Conservation (phyloP, 2,888 invertebrate genomes). For the Agriotes lineatus region DNA sequence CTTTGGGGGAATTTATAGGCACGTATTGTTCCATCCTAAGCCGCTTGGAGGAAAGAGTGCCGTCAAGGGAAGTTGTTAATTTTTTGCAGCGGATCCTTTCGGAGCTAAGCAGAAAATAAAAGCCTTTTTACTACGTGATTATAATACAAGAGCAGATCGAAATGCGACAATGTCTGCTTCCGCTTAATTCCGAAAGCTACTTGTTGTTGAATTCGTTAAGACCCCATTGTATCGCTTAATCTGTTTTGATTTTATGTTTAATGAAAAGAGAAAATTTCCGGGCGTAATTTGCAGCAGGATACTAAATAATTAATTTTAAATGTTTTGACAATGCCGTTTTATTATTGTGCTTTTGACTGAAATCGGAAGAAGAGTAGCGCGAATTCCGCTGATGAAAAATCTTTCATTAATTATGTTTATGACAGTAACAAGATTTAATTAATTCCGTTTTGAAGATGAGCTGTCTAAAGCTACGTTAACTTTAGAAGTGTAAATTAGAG, state of each 20-base stretch:
- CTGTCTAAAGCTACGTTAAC: too few species aligned
- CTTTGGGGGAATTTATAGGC: slow-evolving; percentile 14
- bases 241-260: not conserved
- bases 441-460: too few species aligned
- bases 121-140: not conserved
- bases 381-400: too few species aligned
- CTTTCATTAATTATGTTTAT: too few species aligned
- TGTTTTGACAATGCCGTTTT: too few species aligned
- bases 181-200: not conserved
- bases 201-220: not conserved
- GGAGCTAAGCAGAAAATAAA: not conserved
- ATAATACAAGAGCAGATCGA: not conserved
- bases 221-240: not conserved
- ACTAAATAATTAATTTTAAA: too few species aligned
- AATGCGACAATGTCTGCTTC: not conserved
- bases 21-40: slow-evolving; percentile 7
- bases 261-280: not conserved
- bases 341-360: too few species aligned
- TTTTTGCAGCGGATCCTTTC: not conserved
- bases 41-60: not conserved
- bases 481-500: too few species aligned
- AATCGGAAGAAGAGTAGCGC: too few species aligned
- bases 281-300: too few species aligned
- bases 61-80: slow-evolving; percentile 3
- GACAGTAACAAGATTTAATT: too few species aligned